phyloP scores from a whole-genome alignment of 1,140 invertebrate genomes.

The Zaprionus tsacasi region DNA sequence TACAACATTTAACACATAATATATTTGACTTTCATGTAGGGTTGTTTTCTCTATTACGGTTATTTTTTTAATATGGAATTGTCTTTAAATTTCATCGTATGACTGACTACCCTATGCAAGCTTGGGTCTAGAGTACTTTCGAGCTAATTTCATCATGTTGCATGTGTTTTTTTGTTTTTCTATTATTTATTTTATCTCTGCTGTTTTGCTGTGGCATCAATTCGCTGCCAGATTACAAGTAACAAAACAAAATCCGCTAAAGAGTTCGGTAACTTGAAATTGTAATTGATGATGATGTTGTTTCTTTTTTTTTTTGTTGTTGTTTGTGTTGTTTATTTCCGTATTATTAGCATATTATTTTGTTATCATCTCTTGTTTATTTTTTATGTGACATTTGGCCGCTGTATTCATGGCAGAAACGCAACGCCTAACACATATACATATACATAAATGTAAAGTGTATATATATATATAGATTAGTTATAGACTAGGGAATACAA shows the following conservation, averaged over 20 bases:
- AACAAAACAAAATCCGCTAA: conserved; percentile 17
- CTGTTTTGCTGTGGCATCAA: conserved; percentile 42
- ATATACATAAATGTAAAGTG: conserved; percentile 81
- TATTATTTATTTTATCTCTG: conserved; percentile 45
- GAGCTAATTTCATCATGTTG: conserved; percentile 11
- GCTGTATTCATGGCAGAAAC: conserved; percentile 79
- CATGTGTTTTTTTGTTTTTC: conserved; percentile 31
- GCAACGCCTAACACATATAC: conserved; percentile 80
- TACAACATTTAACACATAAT: conserved; percentile 81
- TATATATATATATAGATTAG: conserved; percentile 29
- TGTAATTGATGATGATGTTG: conserved; percentile 81
- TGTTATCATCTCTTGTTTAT: conserved; percentile 39
- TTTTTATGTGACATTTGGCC: conserved; percentile 45
- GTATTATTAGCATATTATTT: conserved; percentile 28
- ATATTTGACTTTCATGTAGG: conserved; percentile 60
- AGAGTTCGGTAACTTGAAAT: conserved; percentile 28
- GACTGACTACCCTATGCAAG: conserved; percentile 37
- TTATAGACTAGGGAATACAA: conserved; percentile 25
- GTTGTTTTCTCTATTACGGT: conserved; percentile 32
- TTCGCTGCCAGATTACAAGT: conserved; percentile 39
- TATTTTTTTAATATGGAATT: conserved; percentile 49
- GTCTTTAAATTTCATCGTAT: conserved; percentile 50
- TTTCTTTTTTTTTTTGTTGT: conserved; percentile 6
- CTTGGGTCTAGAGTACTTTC: conserved; percentile 24
- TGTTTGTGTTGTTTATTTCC: conserved; percentile 9